Conservation (phyloP, 2,888 invertebrate genomes). For the Heliconius aoede region DNA sequence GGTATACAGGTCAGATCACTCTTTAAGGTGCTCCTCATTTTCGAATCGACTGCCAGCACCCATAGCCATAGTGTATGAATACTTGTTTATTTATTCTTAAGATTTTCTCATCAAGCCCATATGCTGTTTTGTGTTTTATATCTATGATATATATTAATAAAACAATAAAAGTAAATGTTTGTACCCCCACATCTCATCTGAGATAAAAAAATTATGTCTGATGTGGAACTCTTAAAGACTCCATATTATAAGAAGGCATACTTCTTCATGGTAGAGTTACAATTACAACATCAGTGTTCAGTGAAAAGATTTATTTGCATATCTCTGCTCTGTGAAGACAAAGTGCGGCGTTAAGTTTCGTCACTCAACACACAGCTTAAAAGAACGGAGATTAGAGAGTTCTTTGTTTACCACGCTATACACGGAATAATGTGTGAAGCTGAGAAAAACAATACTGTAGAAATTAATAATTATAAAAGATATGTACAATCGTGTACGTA, state of each 20-base stretch:
- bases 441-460: not conserved
- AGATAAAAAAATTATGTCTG: no score
- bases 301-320: not conserved
- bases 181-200: not conserved
- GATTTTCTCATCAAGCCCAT: not conserved
- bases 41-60: not conserved
- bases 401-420: not conserved
- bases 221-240: no score
- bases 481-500: not conserved
- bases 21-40: constrained; percentile 17
- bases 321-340: not conserved
- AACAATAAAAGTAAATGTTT: not conserved
- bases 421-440: not conserved
- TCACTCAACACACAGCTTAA: not conserved
- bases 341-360: not conserved
- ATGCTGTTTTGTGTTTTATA: not conserved
- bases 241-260: no score
- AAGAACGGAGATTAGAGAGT: not conserved
- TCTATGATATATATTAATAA: not conserved
- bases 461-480: no score
- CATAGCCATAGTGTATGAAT: constrained; percentile 5
- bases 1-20: constrained; percentile 14
- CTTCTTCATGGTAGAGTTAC: no score
- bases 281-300: no score
- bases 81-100: not conserved